A percentile compares a stretch with the other conserved stretches of the same genome.
These are phyloP conservation scores for Dicycla oo DNA, from an alignment of 2,888 invertebrate genomes.

Conservation along the genomic window DNA sequence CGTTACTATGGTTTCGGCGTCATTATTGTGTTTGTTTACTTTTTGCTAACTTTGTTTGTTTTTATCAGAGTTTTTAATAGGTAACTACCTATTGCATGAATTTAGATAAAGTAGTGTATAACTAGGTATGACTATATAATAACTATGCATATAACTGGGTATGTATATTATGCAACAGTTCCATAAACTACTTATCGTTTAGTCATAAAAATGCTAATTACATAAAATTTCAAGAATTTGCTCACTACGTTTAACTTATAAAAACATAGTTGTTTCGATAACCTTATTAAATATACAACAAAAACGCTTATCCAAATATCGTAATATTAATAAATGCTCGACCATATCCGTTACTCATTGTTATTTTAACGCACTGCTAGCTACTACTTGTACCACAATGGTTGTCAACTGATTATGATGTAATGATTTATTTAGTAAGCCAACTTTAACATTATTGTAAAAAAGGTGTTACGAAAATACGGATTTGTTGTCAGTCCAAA, in stretches of 20 bases:
- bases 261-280: constrained; percentile 23
- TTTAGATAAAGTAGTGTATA: too few relatives aligned
- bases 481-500: constrained; percentile 8
- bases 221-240: background rate
- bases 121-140: too few relatives aligned
- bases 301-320: constrained; percentile 41
- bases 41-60: too few relatives aligned
- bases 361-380: constrained; percentile 32
- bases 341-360: constrained; percentile 27
- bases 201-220: background rate
- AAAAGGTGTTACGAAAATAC: constrained; percentile 5
- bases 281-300: constrained; percentile 37
- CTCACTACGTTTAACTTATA: constrained; percentile 2
- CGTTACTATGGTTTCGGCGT: too few relatives aligned
- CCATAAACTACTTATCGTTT: too few relatives aligned
- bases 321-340: constrained; percentile 20
- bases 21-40: too few relatives aligned
- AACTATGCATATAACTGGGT: too few relatives aligned
- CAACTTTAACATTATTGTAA: constrained; percentile 6
- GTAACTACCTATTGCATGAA: too few relatives aligned
- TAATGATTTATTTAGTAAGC: constrained; percentile 32
- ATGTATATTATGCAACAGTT: too few relatives aligned
- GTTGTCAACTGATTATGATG: constrained; percentile 34
- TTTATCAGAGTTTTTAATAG: too few relatives aligned
- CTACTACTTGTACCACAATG: constrained; percentile 19